phyloP scores from a whole-genome alignment of 2,113 vertebrate species.

The Chionomys nivalis region DNA sequence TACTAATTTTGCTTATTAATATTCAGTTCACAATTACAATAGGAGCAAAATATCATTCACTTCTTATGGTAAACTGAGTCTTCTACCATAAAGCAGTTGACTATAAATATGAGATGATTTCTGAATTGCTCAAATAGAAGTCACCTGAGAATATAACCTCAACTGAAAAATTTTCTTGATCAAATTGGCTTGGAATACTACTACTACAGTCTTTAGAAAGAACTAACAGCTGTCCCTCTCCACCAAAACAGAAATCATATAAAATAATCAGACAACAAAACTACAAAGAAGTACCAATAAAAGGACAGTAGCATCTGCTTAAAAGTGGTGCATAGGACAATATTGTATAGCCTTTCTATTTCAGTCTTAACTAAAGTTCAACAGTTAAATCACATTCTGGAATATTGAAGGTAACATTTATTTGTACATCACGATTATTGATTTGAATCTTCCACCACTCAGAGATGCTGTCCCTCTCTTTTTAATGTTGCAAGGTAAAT shows the following conservation, averaged over 20 bases:
- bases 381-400: neutral
- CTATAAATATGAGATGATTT: neutral
- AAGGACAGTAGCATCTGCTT: neutral
- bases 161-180: neutral
- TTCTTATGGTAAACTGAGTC: too few species aligned
- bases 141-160: neutral
- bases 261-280: neutral
- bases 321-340: neutral
- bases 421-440: neutral
- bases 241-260: neutral
- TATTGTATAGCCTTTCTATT: neutral
- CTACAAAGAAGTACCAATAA: neutral
- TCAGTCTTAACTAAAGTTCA: neutral
- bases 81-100: neutral
- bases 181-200: neutral
- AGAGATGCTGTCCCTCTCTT: neutral
- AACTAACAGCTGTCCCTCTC: neutral
- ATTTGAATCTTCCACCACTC: neutral
- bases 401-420: neutral
- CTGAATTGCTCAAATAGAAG: neutral
- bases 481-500: neutral
- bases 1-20: neutral
- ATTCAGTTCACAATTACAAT: neutral
- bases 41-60: neutral
- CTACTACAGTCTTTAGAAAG: neutral